Evolutionary conservation across 2,888 invertebrate genomes (phyloP), one percentile per base, ranked within the genome.

Genomic region (Cryptocheilus praepositus): DNA sequence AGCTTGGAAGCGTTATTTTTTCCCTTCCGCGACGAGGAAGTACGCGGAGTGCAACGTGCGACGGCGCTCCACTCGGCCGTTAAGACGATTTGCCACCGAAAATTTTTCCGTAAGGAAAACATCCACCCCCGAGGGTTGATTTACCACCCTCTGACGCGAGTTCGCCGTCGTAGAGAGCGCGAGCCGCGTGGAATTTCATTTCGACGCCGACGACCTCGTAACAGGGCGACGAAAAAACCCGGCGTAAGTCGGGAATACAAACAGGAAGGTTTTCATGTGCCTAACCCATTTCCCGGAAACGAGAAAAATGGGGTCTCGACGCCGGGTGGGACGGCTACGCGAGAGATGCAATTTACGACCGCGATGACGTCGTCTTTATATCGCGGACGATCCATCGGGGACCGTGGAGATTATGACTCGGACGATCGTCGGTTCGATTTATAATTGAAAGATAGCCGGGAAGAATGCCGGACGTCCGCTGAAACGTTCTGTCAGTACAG

Each of bases 181-280:
- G 36, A 4, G 36, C 36, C 36, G 56, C 71, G 74, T 64, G 80
- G 82, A 84, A 84, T 84, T 84, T 84, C 83, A 82, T 84, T 84
- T 83, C 76, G 74, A 25, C 69, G 64, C 11, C 58, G 69, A 61
- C 64, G 63, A 69, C 61, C 70, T 59, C 64, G 69, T 51, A 52
- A 62, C 73, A 43, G 51, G 43, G 21, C 56, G 70, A 46, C 22
- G 61, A 60, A 60, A 66, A 64, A 67, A 75, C 72, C 74, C 52
- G n/a, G 22, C 58, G 43, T 68, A 64, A 53, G 64, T 44, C 61
- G 22, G 65, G 76, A 79, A 76, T 71, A 79, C 79, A 76, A 73
- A 71, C 70, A 67, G 67, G 71, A 61, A 71, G 71, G 69, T 71
- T 76, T 73, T 79, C 70, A 80, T 36, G 36, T 46, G 61, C 58